Percentiles rank a stretch among this genome's conserved stretches.
Conservation (phyloP, 2,888 invertebrate genomes). For the Mesochorus sp. region DNA sequence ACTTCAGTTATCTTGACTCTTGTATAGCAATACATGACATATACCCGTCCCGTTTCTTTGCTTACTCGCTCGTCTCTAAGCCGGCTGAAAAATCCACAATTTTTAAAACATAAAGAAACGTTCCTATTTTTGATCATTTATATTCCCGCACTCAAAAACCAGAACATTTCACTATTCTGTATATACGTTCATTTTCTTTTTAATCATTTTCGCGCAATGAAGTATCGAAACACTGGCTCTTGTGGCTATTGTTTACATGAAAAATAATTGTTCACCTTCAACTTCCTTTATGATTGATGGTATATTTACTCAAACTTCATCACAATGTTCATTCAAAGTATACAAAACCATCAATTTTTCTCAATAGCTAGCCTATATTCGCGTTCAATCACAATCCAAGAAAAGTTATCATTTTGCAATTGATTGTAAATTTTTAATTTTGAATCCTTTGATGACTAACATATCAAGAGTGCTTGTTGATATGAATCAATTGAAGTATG, state of each 20-base stretch:
- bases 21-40: slow-evolving; percentile 34
- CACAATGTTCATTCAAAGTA: neutral
- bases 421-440: too few species aligned
- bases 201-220: neutral
- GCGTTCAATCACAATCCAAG: slow-evolving; percentile 22
- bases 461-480: too few species aligned
- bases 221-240: neutral
- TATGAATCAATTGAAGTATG: too few species aligned
- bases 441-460: too few species aligned
- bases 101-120: slow-evolving; percentile 49
- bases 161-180: too few species aligned
- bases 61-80: slow-evolving; percentile 41
- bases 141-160: slow-evolving; percentile 37
- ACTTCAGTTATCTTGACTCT: slow-evolving; percentile 54
- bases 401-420: too few species aligned
- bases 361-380: neutral
- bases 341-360: neutral
- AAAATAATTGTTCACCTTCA: too few species aligned
- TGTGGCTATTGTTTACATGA: too few species aligned
- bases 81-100: slow-evolving; percentile 42
- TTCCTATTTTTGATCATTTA: slow-evolving; percentile 46
- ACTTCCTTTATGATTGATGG: neutral
- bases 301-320: neutral
- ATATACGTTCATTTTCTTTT: neutral
- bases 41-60: slow-evolving; percentile 13